Conservation (phyloP, 2,888 invertebrate species). For the Teleiodes luculella region DNA sequence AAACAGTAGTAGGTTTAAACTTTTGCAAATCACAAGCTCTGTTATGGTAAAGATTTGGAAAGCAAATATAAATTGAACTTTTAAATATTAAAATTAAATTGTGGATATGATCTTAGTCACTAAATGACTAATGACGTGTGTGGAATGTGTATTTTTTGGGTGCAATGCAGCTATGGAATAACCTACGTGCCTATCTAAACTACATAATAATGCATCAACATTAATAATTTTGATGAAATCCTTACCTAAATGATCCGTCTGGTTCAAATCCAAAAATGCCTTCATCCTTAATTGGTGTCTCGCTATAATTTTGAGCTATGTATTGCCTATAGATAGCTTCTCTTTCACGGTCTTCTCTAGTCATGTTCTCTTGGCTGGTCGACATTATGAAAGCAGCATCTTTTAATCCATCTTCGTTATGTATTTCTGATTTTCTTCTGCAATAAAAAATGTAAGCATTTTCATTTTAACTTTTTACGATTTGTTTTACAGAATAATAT, state of each 20-base stretch:
- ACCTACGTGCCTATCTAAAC: constrained; percentile 11
- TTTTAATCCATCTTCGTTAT: constrained; percentile 66
- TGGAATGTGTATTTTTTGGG: constrained; percentile 20
- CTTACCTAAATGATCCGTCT: constrained; percentile 73
- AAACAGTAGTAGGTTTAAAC: constrained; percentile 13
- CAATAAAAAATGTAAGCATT: too few species aligned
- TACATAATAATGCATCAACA: constrained; percentile 2
- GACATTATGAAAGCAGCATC: constrained; percentile 76
- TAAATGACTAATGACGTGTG: constrained; percentile 23
- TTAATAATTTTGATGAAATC: neutral
- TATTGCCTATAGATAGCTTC: constrained; percentile 68
- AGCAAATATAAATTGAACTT: constrained; percentile 18
- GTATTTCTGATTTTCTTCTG: constrained; percentile 71
- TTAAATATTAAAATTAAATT: neutral
- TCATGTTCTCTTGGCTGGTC: constrained; percentile 81
- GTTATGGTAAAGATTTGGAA: constrained; percentile 16
- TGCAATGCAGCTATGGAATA: constrained; percentile 35
- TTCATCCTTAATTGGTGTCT: constrained; percentile 79
- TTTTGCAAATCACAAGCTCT: constrained; percentile 25
- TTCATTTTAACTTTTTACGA: too few species aligned
- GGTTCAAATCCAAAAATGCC: constrained; percentile 77
- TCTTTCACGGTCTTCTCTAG: constrained; percentile 65
- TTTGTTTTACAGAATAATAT: too few species aligned
- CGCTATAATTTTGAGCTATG: constrained; percentile 70
- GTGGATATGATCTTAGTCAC: neutral